These are phyloP conservation scores for Sebastes diploproa DNA, from an alignment of 2,797 vertebrate genomes.

Conservation along the genomic window DNA sequence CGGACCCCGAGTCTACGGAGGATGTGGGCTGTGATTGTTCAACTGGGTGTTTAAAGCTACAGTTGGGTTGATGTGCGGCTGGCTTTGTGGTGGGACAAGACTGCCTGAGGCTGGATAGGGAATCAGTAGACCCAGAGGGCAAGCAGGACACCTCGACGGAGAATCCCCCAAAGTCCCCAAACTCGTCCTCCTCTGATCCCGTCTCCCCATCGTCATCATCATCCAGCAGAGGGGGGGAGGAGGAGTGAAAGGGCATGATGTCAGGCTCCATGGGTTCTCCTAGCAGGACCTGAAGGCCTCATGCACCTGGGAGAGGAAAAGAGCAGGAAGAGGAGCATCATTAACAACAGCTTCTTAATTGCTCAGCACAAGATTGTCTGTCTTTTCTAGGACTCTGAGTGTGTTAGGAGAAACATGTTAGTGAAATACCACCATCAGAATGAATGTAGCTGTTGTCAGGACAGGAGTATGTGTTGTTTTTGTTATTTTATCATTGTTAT, in stretches of 20 bases:
- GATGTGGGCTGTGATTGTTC: conserved; percentile 63
- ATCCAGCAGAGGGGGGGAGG: conserved; percentile 87
- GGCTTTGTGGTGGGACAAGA: conserved; percentile 76
- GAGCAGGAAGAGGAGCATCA: neutral
- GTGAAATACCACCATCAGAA: no score
- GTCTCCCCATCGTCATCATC: conserved; percentile 85
- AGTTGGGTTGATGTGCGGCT: conserved; percentile 75
- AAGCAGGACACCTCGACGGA: conserved; percentile 78
- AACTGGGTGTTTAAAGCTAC: conserved; percentile 63
- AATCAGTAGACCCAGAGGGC: conserved; percentile 79
- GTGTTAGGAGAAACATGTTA: neutral
- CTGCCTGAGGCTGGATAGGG: conserved; percentile 69
- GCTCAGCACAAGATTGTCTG: neutral
- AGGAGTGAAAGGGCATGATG: conserved; percentile 88
- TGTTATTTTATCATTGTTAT: no score
- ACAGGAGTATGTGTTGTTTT: no score
- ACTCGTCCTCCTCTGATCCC: conserved; percentile 90
- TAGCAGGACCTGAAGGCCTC: conserved; percentile 59
- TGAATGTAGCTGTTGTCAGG: no score
- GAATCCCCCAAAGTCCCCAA: conserved; percentile 90
- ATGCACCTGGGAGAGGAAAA: conserved; percentile 70
- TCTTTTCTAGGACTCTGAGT: neutral
- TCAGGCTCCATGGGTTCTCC: conserved; percentile 89
- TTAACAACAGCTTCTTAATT: neutral
- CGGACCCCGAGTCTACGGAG: conserved; percentile 34